These are phyloP conservation scores for Diglossa cyanea DNA, from an alignment of 2,797 vertebrate genomes.

Conservation along the genomic window DNA sequence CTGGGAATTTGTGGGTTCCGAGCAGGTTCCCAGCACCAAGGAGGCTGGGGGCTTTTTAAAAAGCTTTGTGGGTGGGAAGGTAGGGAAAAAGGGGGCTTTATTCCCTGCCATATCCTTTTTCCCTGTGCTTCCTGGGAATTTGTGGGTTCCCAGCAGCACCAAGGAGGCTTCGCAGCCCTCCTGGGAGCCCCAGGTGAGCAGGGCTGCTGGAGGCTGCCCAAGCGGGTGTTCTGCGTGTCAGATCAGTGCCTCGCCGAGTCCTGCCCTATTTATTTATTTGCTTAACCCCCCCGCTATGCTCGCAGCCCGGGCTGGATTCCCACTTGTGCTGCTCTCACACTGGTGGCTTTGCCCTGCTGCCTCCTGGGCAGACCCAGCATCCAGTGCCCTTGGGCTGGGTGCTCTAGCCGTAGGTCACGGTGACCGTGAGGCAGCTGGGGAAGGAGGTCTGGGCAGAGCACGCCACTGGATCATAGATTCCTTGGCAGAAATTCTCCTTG, in stretches of 20 bases:
- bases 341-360: neutral
- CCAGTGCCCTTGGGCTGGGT: neutral
- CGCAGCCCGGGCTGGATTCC: neutral
- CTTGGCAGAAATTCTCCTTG: neutral
- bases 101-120: neutral
- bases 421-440: neutral
- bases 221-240: neutral
- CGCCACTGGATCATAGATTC: neutral
- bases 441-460: neutral
- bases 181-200: neutral
- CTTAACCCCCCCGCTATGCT: neutral
- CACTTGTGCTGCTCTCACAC: neutral
- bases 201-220: neutral
- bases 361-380: accelerated
- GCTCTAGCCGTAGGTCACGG: neutral
- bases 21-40: neutral
- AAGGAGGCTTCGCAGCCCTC: neutral
- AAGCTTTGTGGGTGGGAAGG: neutral
- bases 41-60: neutral
- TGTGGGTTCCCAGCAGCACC: neutral
- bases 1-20: neutral
- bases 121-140: neutral
- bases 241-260: neutral
- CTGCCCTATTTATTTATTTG: conserved; percentile 35
- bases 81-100: neutral